Base-by-base conservation (phyloP, 92 coral and sea anemone species). In the Porites evermanni region DNA sequence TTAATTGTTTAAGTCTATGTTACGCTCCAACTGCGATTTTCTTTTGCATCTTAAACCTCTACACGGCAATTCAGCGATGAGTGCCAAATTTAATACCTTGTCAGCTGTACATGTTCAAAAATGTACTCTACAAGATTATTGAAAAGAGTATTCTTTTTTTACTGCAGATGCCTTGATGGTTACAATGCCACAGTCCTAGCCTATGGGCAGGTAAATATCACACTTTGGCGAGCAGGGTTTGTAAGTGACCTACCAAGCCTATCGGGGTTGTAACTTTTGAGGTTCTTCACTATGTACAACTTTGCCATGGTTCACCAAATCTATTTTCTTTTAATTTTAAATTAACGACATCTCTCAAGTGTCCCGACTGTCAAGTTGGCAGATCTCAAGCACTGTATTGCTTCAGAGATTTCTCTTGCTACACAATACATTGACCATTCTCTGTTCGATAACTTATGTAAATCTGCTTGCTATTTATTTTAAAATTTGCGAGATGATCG, bases 131-230 rank as follows among this genome's bases (percentile, higher is more conserved):
- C 17, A 12, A 67, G 73, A 16, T 44, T 29, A 65, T 74, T 71
- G 74, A 60, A 21, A 65, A 53, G 20, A 61, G 21, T 24, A 78
- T 76, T 72, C 85, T 66, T 11, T 67, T 29, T 71, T 70, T 74
- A 75, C 53, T 82, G 51, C 91, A 97, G 99, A 78, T 97, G 99
- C 82, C 85, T 97, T 21, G 99, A 97, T 81, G 99, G 99, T 14
- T 97, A 97, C 75, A 97, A 97, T 68, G 99, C 99, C 11, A 97
- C 99, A 13, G 99, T 97, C 19, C 89, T 97, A 59, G 99, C 99
- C 0, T 97, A 97, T 80, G 99, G 99, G 58, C 99, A 97, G 98
- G 99, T 95, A 92, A 65, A 50, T 79, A 3, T 24, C 56, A 56
- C 32, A 32, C 71, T 71, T 59, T 9, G 19, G 60, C 5, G 58